Conservation (phyloP, 2,113 vertebrate genomes). For the Muntiacus reevesi region DNA sequence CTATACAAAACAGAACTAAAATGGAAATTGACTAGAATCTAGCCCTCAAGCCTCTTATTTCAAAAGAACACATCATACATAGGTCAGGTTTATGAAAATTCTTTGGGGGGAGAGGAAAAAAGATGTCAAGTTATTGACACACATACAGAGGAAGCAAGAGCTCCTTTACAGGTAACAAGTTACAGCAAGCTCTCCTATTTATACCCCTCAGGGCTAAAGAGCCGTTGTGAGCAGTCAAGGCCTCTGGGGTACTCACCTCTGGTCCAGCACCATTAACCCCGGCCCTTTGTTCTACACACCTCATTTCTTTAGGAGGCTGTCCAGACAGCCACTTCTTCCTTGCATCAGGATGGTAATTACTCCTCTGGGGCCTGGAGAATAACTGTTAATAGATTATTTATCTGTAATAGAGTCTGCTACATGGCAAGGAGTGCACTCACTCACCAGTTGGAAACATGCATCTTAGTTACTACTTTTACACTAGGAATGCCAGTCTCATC, state of each 20-base stretch:
- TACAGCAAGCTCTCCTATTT: neutral
- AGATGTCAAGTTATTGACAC: neutral
- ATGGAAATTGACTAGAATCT: constrained; percentile 10
- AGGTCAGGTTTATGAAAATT: neutral
- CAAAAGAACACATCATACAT: neutral
- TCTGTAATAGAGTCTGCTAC: neutral
- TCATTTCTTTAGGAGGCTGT: neutral
- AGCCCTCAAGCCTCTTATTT: constrained; percentile 20
- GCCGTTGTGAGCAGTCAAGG: neutral
- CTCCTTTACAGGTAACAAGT: neutral
- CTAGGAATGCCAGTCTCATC: neutral
- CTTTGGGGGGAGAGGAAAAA: neutral
- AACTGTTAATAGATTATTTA: neutral
- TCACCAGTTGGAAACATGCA: neutral
- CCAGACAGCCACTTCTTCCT: neutral
- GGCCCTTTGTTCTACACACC: constrained; percentile 15
- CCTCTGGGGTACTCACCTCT: neutral
- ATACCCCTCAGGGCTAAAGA: neutral
- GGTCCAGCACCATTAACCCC: neutral
- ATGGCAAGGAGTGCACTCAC: neutral
- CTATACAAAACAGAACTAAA: neutral
- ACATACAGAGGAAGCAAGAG: neutral
- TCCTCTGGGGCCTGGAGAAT: neutral
- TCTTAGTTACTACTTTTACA: neutral
- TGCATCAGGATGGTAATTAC: neutral